Base-by-base conservation (phyloP, 1,140 invertebrate genomes). In the Seison nebaliae region DNA sequence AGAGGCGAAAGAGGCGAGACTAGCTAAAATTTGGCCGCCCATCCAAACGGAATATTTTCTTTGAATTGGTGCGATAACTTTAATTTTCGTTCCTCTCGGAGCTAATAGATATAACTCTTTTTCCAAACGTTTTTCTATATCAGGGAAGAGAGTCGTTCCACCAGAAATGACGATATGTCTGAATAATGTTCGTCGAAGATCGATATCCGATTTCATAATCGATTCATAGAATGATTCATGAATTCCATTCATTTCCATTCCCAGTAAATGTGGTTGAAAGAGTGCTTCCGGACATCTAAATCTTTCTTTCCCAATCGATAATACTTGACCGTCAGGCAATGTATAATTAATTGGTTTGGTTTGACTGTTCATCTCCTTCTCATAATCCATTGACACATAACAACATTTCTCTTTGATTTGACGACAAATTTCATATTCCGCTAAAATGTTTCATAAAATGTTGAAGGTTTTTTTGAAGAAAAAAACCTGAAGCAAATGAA, bases 381-480 rank as follows among this genome's bases (percentile, higher is more conserved):
- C 76, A 52, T 80, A 81, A 65, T 83, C 78, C 16, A 81, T 64
- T 24, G 77, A 78, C 28, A 83, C 76, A 53, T 79, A 80, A 66
- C 75, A 78, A 36, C 79, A 63, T 57, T 79, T 80, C 56, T 52
- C 51, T 38, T 53, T 83, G 65, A 84, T 80, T 65, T 86, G 79
- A 57, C 80, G 71, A 22, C 84, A 80, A n/a, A n/a, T n/a, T n/a
- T n/a, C n/a, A n/a, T n/a, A n/a, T n/a, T n/a, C n/a, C n/a, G n/a
- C n/a, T n/a, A n/a, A n/a, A n/a, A n/a, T n/a, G n/a, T n/a, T n/a
- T n/a, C n/a, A n/a, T n/a, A n/a, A n/a, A n/a, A n/a, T n/a, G n/a
- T n/a, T n/a, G n/a, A n/a, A n/a, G n/a, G n/a, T n/a, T n/a, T n/a
- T n/a, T n/a, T n/a, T n/a, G n/a, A n/a, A n/a, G n/a, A n/a, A n/a